Conservation (phyloP, 1,140 invertebrate species). For the Drosophila nannoptera region DNA sequence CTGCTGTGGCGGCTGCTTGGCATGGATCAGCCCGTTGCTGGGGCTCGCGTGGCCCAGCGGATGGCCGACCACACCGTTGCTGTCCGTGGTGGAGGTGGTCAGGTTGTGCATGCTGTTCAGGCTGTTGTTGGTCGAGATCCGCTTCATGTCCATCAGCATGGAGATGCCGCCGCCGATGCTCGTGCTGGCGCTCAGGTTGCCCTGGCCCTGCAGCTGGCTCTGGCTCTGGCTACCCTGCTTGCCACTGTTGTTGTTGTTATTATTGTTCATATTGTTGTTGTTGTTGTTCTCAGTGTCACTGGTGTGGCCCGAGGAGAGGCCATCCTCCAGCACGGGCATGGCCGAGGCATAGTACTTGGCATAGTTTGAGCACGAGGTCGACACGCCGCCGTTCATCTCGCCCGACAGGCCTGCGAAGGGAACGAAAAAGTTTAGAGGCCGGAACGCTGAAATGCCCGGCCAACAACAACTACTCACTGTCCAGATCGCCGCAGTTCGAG, state of each 20-base stretch:
- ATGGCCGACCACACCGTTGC: constrained; percentile 33
- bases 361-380: constrained; percentile 75
- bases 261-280: too few relatives aligned
- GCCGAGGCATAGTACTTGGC: constrained; percentile 79
- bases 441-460: background rate
- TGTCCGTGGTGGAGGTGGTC: constrained; percentile 64
- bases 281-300: constrained; percentile 90
- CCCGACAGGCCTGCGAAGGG: constrained; percentile 76
- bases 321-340: constrained; percentile 97
- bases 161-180: constrained; percentile 76
- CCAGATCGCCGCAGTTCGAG: constrained; percentile 91
- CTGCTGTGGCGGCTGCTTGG: constrained; percentile 8
- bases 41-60: constrained; percentile 48
- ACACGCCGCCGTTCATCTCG: constrained; percentile 72
- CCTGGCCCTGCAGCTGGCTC: constrained; percentile 39
- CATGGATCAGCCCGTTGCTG: constrained; percentile 48
- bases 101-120: constrained; percentile 76
- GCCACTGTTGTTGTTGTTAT: constrained; percentile 39
- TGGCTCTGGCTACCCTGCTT: constrained; percentile 19
- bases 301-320: constrained; percentile 92
- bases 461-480: constrained; percentile 81
- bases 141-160: constrained; percentile 78
- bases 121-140: constrained; percentile 74
- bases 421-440: background rate
- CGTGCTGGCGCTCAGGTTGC: constrained; percentile 51